These are phyloP conservation scores for Priocnemis perturbator DNA, from an alignment of 2,888 invertebrate species.

Conservation along the genomic window DNA sequence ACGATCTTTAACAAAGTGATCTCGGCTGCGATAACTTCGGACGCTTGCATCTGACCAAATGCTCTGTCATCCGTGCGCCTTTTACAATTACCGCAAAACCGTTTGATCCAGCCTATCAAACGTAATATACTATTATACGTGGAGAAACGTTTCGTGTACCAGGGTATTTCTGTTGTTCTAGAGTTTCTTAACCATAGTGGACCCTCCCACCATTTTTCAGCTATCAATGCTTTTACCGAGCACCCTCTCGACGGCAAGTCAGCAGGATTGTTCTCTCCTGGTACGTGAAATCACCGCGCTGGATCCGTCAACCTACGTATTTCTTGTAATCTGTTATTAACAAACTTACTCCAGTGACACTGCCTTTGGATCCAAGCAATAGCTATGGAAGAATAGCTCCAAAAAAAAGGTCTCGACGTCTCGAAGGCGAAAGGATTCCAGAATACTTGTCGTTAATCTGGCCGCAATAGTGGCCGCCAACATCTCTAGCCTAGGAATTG, in stretches of 20 bases:
- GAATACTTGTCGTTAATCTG: constrained; percentile 40
- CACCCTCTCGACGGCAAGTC: constrained; percentile 65
- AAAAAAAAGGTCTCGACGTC: constrained; percentile 43
- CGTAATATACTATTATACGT: constrained; percentile 10
- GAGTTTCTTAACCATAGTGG: background rate
- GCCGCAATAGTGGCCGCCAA: constrained; percentile 58
- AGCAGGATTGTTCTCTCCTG: constrained; percentile 61
- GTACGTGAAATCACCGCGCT: constrained; percentile 57
- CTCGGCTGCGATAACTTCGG: too few relatives aligned
- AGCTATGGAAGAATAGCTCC: constrained; percentile 59
- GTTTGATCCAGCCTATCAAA: constrained; percentile 15
- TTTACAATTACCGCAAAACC: constrained; percentile 14
- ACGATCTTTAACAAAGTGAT: too few relatives aligned
- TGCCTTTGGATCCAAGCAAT: constrained; percentile 56
- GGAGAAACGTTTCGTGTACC: constrained; percentile 9
- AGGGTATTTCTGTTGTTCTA: background rate
- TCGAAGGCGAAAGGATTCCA: background rate
- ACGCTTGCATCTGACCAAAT: too few relatives aligned
- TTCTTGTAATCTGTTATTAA: background rate
- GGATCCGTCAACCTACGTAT: background rate
- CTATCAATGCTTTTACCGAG: background rate
- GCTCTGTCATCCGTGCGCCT: too few relatives aligned
- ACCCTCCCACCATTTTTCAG: constrained; percentile 24
- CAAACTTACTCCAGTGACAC: constrained; percentile 43
- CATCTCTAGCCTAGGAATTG: constrained; percentile 64